Evolutionary conservation across 1,140 invertebrate species (phyloP).

Genomic region (Vanessa atalanta): DNA sequence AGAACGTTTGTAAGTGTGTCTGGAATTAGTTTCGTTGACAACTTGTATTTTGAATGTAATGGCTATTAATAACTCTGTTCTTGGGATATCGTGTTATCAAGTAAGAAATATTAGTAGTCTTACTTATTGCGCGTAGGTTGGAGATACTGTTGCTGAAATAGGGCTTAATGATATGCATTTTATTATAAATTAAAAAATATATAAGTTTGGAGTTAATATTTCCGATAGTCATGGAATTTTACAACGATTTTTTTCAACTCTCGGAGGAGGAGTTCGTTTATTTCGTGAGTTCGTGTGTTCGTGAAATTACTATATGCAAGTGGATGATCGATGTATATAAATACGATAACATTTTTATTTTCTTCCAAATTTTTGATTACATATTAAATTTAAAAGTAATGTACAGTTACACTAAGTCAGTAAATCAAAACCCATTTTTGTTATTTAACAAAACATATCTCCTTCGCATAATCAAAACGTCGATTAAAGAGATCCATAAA

Average conservation of each 20-base stretch:
- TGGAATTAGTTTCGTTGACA: slow-evolving; percentile 14
- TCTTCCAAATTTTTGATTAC: background rate
- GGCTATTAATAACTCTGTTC: background rate
- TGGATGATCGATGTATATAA: too few relatives aligned
- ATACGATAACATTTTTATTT: background rate
- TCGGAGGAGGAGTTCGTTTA: too few relatives aligned
- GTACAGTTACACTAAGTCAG: slow-evolving; percentile 8
- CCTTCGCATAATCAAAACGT: slow-evolving; percentile 50
- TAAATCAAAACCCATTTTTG: slow-evolving; percentile 40
- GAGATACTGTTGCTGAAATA: too few relatives aligned
- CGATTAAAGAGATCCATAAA: slow-evolving; percentile 61
- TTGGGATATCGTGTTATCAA: background rate
- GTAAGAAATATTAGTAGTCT: too few relatives aligned
- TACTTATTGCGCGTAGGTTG: too few relatives aligned
- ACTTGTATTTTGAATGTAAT: slow-evolving; percentile 3
- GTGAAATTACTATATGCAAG: too few relatives aligned
- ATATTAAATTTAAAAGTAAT: background rate
- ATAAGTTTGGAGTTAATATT: too few relatives aligned
- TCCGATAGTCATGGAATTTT: too few relatives aligned
- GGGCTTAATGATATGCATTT: too few relatives aligned
- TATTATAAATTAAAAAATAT: background rate
- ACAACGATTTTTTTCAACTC: too few relatives aligned
- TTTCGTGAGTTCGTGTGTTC: too few relatives aligned
- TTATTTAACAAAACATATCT: slow-evolving; percentile 47
- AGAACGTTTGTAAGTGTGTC: slow-evolving; percentile 4